Evolutionary conservation across 1,140 invertebrate species (phyloP).

Genomic region (Lasaia peninsularis): DNA sequence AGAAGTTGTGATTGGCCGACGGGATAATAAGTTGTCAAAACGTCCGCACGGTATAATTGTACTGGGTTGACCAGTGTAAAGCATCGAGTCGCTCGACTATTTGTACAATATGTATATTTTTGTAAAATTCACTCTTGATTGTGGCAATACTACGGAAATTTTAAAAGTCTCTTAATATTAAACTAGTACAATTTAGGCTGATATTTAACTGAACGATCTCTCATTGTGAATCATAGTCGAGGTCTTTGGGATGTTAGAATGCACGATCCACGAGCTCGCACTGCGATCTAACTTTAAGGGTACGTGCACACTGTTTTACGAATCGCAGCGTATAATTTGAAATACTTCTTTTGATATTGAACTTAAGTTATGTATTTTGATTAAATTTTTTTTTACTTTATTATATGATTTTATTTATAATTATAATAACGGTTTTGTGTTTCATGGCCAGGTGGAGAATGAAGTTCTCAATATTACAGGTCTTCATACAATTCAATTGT

Average conservation of each 20-base stretch:
- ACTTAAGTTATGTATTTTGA: too few species aligned
- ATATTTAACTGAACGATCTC: constrained; percentile 23
- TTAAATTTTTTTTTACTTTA: too few species aligned
- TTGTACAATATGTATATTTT: constrained; percentile 75
- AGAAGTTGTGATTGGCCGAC: not conserved
- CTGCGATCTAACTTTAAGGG: constrained; percentile 19
- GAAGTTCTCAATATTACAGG: too few species aligned
- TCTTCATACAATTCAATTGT: too few species aligned
- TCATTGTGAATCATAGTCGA: constrained; percentile 15
- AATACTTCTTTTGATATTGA: too few species aligned
- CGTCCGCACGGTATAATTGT: not conserved
- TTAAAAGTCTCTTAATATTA: constrained; percentile 63
- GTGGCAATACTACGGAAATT: constrained; percentile 70
- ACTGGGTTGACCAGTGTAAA: constrained; percentile 42
- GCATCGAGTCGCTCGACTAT: constrained; percentile 58
- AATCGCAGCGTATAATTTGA: not conserved
- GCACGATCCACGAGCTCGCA: constrained; percentile 37
- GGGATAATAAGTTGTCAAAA: not conserved
- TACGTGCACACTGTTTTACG: constrained; percentile 3
- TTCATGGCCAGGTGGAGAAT: too few species aligned
- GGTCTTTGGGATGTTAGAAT: constrained; percentile 13
- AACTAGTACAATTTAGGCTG: constrained; percentile 61
- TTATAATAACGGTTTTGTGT: too few species aligned
- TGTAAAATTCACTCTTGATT: constrained; percentile 71
- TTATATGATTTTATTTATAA: too few species aligned